phyloP scores from a whole-genome alignment of 2,888 invertebrate species.

The Pterostichus niger region DNA sequence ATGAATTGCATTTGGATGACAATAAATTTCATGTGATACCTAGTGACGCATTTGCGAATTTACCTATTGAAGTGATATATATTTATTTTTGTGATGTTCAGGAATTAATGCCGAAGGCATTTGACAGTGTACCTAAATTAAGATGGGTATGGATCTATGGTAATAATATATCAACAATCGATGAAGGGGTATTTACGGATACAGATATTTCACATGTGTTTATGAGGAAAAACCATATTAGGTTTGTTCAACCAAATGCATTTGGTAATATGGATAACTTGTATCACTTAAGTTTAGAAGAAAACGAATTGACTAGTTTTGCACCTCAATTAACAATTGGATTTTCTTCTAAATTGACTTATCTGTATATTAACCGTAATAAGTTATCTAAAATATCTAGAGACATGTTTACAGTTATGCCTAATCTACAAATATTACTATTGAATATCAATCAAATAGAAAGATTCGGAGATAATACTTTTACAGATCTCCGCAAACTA shows the following conservation, averaged over 20 bases:
- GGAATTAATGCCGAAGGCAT: constrained; percentile 34
- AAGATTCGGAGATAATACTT: constrained; percentile 43
- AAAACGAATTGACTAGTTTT: constrained; percentile 50
- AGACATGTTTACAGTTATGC: constrained; percentile 52
- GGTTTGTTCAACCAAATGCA: constrained; percentile 39
- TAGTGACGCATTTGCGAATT: constrained; percentile 40
- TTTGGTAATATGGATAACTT: constrained; percentile 60
- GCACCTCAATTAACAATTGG: constrained; percentile 55
- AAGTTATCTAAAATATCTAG: constrained; percentile 53
- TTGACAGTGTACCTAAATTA: constrained; percentile 35
- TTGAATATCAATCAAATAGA: constrained; percentile 57
- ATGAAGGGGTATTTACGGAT: constrained; percentile 47
- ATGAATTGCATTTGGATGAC: constrained; percentile 60
- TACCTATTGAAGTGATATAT: constrained; percentile 10
- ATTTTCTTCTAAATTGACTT: constrained; percentile 44
- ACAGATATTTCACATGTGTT: constrained; percentile 33
- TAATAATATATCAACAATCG: constrained; percentile 45
- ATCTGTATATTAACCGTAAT: constrained; percentile 60
- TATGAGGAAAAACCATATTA: constrained; percentile 54
- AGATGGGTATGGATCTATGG: constrained; percentile 27
- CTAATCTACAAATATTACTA: constrained; percentile 41
- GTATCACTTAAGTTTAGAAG: constrained; percentile 45
- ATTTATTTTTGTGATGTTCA: constrained; percentile 57
- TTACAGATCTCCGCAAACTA: constrained; percentile 42
- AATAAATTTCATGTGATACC: constrained; percentile 48